These are phyloP conservation scores for Daktulosphaira vitifoliae DNA, from an alignment of 1,140 invertebrate species.

Conservation along the genomic window DNA sequence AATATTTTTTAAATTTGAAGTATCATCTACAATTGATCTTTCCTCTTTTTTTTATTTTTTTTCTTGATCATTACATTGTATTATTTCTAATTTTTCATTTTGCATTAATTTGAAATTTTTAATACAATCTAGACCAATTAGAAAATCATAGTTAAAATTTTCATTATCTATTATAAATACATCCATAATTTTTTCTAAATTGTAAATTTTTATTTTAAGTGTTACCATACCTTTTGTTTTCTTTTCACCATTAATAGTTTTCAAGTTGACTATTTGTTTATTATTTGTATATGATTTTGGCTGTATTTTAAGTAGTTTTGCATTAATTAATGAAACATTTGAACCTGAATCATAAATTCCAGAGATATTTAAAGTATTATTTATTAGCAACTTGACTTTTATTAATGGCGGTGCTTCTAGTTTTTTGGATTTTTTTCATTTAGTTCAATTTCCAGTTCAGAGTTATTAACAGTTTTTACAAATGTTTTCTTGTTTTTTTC, in stretches of 20 bases:
- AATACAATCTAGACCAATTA: too few species aligned
- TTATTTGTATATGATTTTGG: background rate
- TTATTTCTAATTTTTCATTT: too few species aligned
- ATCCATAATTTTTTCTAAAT: too few species aligned
- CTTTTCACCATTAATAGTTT: conserved; percentile 38
- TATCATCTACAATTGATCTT: too few species aligned
- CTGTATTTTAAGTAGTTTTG: conserved; percentile 17
- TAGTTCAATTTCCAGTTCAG: background rate
- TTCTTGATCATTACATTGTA: too few species aligned
- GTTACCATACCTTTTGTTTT: too few species aligned
- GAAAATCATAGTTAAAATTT: too few species aligned
- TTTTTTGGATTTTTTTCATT: conserved; percentile 22
- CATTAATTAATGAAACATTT: conserved; percentile 30
- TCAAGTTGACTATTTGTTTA: conserved; percentile 34
- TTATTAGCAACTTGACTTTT: conserved; percentile 7
- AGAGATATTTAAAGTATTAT: conserved; percentile 1
- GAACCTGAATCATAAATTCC: conserved; percentile 33
- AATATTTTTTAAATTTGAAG: too few species aligned
- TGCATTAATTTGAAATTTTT: too few species aligned
- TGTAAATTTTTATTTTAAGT: too few species aligned
- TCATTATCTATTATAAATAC: too few species aligned
- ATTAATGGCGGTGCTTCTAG: conserved; percentile 23
- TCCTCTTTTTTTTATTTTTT: too few species aligned
- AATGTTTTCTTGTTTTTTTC: conserved; percentile 29
- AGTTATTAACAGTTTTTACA: background rate